Evolutionary conservation across 2,888 invertebrate species (phyloP).

Genomic region (Tetragonisca angustula): DNA sequence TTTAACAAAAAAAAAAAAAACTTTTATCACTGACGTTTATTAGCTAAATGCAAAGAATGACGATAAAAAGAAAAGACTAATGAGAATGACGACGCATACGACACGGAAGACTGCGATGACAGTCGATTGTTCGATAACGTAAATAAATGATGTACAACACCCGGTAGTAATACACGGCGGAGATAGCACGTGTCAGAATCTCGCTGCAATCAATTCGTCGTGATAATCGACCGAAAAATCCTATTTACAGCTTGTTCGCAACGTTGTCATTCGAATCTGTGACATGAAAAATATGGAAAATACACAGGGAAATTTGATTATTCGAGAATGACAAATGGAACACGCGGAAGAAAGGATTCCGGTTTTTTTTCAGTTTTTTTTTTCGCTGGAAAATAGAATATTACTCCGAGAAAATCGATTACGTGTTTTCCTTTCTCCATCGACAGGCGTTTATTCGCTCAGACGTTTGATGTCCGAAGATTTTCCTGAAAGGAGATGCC

Average conservation of each 20-base stretch:
- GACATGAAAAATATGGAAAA: constrained; percentile 1
- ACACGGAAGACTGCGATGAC: constrained; percentile 4
- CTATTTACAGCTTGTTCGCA: not conserved
- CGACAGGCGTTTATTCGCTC: not conserved
- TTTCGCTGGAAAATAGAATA: not conserved
- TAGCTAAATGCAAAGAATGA: not conserved
- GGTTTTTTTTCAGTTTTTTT: not conserved
- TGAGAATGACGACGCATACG: not conserved
- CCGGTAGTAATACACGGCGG: not conserved
- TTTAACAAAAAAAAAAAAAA: too few relatives aligned
- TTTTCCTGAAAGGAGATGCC: not conserved
- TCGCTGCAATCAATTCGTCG: not conserved
- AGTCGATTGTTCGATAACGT: constrained; percentile 20
- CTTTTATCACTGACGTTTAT: not conserved
- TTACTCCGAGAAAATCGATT: not conserved
- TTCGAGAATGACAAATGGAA: not conserved
- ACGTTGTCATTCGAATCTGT: not conserved
- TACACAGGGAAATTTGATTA: not conserved
- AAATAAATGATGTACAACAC: constrained; percentile 20
- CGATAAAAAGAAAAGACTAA: not conserved
- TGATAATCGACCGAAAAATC: not conserved
- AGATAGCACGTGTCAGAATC: not conserved
- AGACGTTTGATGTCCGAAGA: not conserved
- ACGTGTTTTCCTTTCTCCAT: not conserved
- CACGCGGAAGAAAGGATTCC: not conserved